A percentile compares a stretch with the other conserved stretches of the same genome.
phyloP scores from a whole-genome alignment of 1,140 invertebrate species.

The Coenobita brevimanus region DNA sequence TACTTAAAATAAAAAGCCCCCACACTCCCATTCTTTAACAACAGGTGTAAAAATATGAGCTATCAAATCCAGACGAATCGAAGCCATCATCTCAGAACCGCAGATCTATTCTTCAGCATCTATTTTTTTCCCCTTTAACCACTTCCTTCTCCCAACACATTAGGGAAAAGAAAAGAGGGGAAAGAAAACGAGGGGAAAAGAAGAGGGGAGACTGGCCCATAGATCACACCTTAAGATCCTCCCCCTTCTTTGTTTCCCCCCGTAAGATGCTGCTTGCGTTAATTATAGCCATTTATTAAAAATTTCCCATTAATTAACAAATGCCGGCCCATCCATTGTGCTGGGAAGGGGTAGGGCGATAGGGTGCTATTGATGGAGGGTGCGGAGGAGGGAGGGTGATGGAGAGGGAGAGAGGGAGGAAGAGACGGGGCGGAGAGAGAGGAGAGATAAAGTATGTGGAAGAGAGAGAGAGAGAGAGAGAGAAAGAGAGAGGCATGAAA shows the following conservation, averaged over 20 bases:
- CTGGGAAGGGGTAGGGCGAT: conserved; percentile 33
- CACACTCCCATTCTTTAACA: background rate
- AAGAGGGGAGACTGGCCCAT: background rate
- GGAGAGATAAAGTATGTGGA: background rate
- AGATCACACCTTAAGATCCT: background rate
- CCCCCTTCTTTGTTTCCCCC: conserved; percentile 37
- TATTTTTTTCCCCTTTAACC: background rate
- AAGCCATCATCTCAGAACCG: conserved; percentile 19
- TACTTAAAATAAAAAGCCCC: background rate
- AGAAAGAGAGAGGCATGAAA: background rate
- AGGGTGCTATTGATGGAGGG: conserved; percentile 41
- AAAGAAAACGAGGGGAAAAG: background rate
- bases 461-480: conserved; percentile 5
- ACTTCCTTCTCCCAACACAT: background rate
- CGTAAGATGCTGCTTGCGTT: conserved; percentile 64
- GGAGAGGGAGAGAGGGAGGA: background rate
- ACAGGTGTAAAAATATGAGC: conserved; percentile 21
- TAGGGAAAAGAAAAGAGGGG: conserved; percentile 45
- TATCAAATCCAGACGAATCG: conserved; percentile 58
- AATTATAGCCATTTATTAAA: conserved; percentile 65
- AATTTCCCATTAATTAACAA: conserved; percentile 65
- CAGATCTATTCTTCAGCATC: no score
- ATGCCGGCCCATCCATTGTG: conserved; percentile 55
- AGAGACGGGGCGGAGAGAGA: background rate
- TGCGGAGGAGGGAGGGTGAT: conserved; percentile 21